A percentile compares a stretch with the other conserved stretches of the same genome.
Evolutionary conservation across 2,888 invertebrate genomes (phyloP).

Genomic region (Dione vanillae): DNA sequence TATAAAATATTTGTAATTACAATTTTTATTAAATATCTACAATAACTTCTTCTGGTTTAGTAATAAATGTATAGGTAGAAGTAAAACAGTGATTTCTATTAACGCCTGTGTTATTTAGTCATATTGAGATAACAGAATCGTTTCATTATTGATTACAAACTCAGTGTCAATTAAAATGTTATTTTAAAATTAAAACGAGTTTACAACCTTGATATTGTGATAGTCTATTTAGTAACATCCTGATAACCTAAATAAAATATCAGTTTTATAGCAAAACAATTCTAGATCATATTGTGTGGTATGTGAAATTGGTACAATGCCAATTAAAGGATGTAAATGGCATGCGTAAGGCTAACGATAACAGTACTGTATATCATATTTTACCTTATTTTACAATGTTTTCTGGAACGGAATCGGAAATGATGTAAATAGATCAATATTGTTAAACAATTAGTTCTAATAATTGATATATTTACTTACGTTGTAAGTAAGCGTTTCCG

Average conservation of each 20-base stretch:
- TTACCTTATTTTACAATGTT: neutral
- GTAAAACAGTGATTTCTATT: neutral
- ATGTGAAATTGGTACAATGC: neutral
- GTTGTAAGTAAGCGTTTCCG: neutral
- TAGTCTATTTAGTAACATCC: conserved; percentile 11
- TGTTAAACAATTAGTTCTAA: neutral
- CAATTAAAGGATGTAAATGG: neutral
- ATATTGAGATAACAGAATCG: neutral
- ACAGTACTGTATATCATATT: neutral
- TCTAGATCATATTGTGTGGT: neutral
- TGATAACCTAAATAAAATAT: neutral
- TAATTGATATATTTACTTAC: neutral
- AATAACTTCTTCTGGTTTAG: neutral
- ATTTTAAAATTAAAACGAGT: conserved; percentile 1
- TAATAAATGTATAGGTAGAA: conserved; percentile 18
- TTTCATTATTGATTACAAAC: neutral
- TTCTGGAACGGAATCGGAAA: conserved; percentile 1
- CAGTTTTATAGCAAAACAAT: neutral
- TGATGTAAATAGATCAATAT: conserved; percentile 9
- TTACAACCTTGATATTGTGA: neutral
- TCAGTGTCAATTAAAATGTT: neutral
- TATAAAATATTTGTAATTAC: conserved; percentile 1
- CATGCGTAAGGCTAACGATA: neutral
- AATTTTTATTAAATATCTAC: conserved; percentile 8
- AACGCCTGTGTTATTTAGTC: conserved; percentile 14